Evolutionary conservation across 1,140 invertebrate genomes (phyloP).

Genomic region (Pseudomyrmex sp.): DNA sequence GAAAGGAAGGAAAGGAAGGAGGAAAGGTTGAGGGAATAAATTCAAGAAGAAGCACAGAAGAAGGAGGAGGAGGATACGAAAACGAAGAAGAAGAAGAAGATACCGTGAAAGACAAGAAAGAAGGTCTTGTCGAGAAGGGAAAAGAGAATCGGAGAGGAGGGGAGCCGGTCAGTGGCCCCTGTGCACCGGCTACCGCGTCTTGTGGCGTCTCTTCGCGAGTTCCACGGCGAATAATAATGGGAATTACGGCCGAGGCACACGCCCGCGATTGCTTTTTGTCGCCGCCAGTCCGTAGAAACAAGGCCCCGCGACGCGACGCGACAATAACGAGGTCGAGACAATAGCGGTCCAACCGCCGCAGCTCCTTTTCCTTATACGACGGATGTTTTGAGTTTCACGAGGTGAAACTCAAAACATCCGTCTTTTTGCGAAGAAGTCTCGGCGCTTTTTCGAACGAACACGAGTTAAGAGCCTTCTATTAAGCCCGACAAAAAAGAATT

Average conservation of each 20-base stretch:
- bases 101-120: slow-evolving; percentile 68
- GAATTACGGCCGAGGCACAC: slow-evolving; percentile 20
- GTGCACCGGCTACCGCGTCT: slow-evolving; percentile 73
- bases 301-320: slow-evolving; percentile 2
- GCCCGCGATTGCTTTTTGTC: slow-evolving; percentile 33
- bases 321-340: slow-evolving; percentile 58
- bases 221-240: slow-evolving; percentile 54
- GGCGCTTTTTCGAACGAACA: not conserved
- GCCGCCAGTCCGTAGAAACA: slow-evolving; percentile 11
- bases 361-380: not conserved
- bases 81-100: slow-evolving; percentile 63
- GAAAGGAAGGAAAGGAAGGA: slow-evolving; percentile 56
- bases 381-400: slow-evolving; percentile 7
- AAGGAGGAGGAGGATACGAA: slow-evolving; percentile 54
- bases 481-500: slow-evolving; percentile 10
- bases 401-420: no score
- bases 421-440: not conserved
- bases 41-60: slow-evolving; percentile 58
- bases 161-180: slow-evolving; percentile 81
- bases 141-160: slow-evolving; percentile 52
- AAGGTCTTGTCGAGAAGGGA: slow-evolving; percentile 77
- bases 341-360: slow-evolving; percentile 28
- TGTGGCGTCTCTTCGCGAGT: slow-evolving; percentile 34
- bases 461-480: no score
- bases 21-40: slow-evolving; percentile 68